Evolutionary conservation across 2,113 vertebrate genomes (phyloP), one percentile per base, ranked within the genome.

Genomic region (Bothrops jararaca): DNA sequence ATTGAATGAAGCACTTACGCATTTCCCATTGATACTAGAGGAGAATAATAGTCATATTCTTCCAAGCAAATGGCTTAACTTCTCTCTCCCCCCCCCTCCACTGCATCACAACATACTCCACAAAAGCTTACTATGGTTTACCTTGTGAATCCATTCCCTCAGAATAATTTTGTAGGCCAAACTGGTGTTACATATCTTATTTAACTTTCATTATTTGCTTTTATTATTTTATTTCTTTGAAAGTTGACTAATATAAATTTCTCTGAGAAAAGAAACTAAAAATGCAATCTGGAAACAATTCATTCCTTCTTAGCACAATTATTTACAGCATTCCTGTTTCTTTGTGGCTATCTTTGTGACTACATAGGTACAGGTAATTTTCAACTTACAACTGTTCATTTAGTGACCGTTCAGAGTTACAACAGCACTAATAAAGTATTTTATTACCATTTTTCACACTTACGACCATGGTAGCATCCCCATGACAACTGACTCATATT

Each of bases 321-420:
- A 93, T 96, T 96, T 96, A 95, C 90, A 95, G 90, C 92, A 93
- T 93, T 95, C 95, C 95, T 94, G 93, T 86, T 90, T 95, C 50
- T n/a, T 90, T 96, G 94, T 95, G 92, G 86, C 92, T 88, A 50
- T 50, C 6, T 34, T 39, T 80, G 26, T 64, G 60, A 64, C 60
- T 34, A 34, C 13, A 7, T 20, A 2, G 2, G 69, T 74, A 12
- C 26, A 64, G 26, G 12, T 29, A 64, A 12, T n/a, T 24, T 15
- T 69, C 1, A 1, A n/a, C 29, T 69, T 69, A 69, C 1, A 69
- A 69, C 29, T 15, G 12, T 64, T 64, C 60, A 64, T 64, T 26
- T 64, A 64, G 10, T 64, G 58, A 60, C 26, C 5, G 1, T n/a
- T n/a, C 29, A 69, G 4, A 15, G 1, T 15, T n/a, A n/a, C 29